These are phyloP conservation scores for Neosilurus mollespiculum DNA, from an alignment of 2,797 vertebrate species.

Conservation along the genomic window DNA sequence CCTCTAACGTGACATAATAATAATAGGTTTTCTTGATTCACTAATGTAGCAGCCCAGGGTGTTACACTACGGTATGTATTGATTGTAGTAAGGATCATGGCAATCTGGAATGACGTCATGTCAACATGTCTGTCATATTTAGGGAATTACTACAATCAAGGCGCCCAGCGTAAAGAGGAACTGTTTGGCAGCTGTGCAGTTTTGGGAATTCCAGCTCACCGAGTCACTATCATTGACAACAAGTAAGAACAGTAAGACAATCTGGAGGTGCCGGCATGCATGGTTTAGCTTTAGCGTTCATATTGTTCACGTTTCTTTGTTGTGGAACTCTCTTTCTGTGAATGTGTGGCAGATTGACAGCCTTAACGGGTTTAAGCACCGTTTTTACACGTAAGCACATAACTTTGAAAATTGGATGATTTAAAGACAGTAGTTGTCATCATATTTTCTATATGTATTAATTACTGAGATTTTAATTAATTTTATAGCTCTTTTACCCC, in stretches of 20 bases:
- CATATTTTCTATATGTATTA: too few species aligned
- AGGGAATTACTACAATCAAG: conserved; percentile 95
- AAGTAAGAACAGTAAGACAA: conserved; percentile 76
- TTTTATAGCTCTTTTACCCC: too few species aligned
- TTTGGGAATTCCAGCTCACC: conserved; percentile 83
- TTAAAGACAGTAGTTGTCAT: too few species aligned
- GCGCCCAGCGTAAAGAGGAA: conserved; percentile 84
- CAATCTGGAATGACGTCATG: not conserved
- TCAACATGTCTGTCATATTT: conserved; percentile 53
- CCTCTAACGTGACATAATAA: not conserved
- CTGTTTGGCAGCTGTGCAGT: conserved; percentile 85
- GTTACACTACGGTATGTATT: not conserved
- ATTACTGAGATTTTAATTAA: too few species aligned
- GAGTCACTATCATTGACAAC: conserved; percentile 81
- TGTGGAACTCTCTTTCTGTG: too few species aligned
- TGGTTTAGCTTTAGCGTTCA: not conserved
- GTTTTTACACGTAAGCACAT: too few species aligned
- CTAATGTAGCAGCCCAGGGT: not conserved
- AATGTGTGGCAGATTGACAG: too few species aligned
- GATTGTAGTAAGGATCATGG: not conserved
- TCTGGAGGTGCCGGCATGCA: not conserved
- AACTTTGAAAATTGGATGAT: too few species aligned
- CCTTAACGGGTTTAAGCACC: too few species aligned
- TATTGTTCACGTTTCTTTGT: too few species aligned
- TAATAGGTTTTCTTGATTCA: not conserved